Base-by-base conservation (phyloP, 2,888 invertebrate genomes). In the Spicauda simplicius region DNA sequence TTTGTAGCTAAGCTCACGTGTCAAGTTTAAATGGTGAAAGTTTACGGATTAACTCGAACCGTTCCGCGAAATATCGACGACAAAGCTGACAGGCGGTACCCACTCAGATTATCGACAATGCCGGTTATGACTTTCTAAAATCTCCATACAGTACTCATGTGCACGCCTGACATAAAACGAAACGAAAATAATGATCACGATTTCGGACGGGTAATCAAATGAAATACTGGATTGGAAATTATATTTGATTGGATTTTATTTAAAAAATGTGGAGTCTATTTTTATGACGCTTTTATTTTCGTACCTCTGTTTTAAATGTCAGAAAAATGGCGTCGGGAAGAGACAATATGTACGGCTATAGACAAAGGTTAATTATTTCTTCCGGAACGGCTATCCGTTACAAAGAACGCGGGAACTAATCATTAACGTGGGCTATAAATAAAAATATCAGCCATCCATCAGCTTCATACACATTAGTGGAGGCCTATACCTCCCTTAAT, bases 281-380 rank as follows among this genome's bases (percentile, higher is more conserved):
- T 25, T 25, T 25, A 4, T 25, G 5, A 25, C 25, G 25, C 25
- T 5, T 25, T 33, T 14, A 14, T 41, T 41, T 14, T 41, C 2
- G 41, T 33, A 33, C 8, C 8, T 30, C 7, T 10, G 8, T 33
- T 33, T 33, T 8, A 8, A 33, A 33, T 33, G 7, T 33, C 10
- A 8, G 25, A 25, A 25, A 33, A 33, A 33, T 33, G 8, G 33
- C 33, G 1, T 33, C 33, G 33, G 8, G 8, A 10, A 33, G 7
- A 33, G 4, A 33, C 33, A 8, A 33, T 6, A 33, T 33, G 8
- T 33, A 33, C 33, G 33, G 11, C 12, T 12, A 76, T 75, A 74
- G 73, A 78, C 76, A 76, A 80, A 76, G 74, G n/a, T 50, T 50
- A 74, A 76, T 77, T 79, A 72, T 77, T 77, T 77, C 76, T 77